Conservation (phyloP, 2,113 vertebrate genomes). For the Setophaga kirtlandii region DNA sequence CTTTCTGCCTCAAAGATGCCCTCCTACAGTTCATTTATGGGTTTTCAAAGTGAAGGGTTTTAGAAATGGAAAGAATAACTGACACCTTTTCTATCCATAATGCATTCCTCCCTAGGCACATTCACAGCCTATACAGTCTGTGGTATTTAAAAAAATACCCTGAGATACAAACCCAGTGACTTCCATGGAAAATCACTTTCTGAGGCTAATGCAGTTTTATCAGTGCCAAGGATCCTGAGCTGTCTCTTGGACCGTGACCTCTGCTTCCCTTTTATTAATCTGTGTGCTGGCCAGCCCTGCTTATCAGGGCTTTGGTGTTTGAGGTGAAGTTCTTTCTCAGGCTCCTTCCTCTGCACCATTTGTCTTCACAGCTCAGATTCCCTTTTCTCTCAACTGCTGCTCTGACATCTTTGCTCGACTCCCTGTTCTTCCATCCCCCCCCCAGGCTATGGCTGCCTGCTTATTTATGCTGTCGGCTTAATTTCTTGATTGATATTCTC, state of each 20-base stretch:
- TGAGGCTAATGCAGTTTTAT: conserved; percentile 8
- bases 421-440: conserved; percentile 37
- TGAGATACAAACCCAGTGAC: conserved; percentile 8
- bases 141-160: conserved; percentile 1
- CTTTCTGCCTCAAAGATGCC: conserved; percentile 14
- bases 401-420: conserved; percentile 51
- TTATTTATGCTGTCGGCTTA: conserved; percentile 71
- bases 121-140: conserved; percentile 7
- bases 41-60: conserved; percentile 53
- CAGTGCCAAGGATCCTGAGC: not conserved
- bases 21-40: conserved; percentile 34
- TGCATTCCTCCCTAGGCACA: conserved; percentile 34
- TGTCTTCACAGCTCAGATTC: conserved; percentile 22
- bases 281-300: not conserved
- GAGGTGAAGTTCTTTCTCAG: not conserved
- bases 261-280: conserved; percentile 30
- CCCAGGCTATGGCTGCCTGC: conserved; percentile 58
- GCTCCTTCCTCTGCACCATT: not conserved
- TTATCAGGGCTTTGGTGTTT: not conserved
- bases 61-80: conserved; percentile 61
- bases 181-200: conserved; percentile 7
- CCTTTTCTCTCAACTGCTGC: not conserved
- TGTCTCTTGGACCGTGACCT: not conserved
- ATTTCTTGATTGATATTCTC: conserved; percentile 71
- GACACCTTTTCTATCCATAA: conserved; percentile 55